A percentile compares a stretch with the other conserved stretches of the same genome.
Evolutionary conservation across 2,113 vertebrate genomes (phyloP).

Genomic region (Stercorarius parasiticus): DNA sequence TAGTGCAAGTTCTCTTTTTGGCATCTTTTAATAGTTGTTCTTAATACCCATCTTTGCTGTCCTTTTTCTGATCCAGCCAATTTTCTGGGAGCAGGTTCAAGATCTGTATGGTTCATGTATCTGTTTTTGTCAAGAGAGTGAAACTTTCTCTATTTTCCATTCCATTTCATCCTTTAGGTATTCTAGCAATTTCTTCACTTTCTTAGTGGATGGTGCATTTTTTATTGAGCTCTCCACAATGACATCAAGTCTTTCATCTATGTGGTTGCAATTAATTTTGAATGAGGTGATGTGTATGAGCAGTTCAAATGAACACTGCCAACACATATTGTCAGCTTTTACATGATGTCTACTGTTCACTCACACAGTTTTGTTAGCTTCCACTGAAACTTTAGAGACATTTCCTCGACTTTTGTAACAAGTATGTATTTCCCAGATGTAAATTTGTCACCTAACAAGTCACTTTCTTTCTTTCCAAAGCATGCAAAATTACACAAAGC

Average conservation of each 20-base stretch:
- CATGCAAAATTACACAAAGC: neutral
- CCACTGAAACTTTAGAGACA: neutral
- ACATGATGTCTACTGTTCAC: neutral
- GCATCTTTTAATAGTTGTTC: neutral
- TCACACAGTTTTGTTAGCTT: neutral
- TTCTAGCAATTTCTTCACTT: neutral
- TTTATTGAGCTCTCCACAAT: neutral
- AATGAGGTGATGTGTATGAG: neutral
- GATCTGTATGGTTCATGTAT: neutral
- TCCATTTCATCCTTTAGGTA: neutral
- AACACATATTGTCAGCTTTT: neutral
- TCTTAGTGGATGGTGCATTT: neutral
- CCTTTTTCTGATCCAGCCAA: neutral
- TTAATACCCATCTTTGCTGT: neutral
- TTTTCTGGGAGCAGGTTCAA: neutral
- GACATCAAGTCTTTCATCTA: neutral
- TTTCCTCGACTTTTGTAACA: neutral
- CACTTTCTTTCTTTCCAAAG: neutral
- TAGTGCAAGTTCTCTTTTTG: neutral
- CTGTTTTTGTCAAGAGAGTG: neutral
- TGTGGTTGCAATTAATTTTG: neutral
- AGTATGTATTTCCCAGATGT: neutral
- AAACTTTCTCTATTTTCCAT: neutral
- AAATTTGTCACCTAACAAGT: neutral
- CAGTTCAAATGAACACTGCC: neutral